Percentiles rank a stretch among this genome's conserved stretches.
These are phyloP conservation scores for Xyrichtys novacula DNA, from an alignment of 2,797 vertebrate species.

Conservation along the genomic window DNA sequence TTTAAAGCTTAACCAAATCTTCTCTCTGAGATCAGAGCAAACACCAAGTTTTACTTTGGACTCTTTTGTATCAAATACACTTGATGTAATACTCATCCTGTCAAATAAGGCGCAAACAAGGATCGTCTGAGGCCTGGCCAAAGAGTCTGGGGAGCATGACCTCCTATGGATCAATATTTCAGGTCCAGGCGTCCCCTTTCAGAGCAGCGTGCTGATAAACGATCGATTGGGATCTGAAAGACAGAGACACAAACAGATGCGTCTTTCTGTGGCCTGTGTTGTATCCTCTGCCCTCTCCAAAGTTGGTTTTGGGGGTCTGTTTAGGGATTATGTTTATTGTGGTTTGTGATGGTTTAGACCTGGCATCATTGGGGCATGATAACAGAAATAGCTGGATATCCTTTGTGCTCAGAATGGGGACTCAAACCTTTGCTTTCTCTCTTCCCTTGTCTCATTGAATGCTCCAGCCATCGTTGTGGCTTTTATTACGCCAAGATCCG, in stretches of 20 bases:
- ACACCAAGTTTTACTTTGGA: slow-evolving; percentile 50
- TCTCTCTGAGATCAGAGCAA: slow-evolving; percentile 15
- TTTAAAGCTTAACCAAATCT: slow-evolving; percentile 13
- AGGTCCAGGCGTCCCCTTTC: slow-evolving; percentile 81
- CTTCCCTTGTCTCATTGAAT: slow-evolving; percentile 8
- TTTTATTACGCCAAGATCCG: slow-evolving; percentile 37
- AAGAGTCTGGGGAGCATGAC: slow-evolving; percentile 71
- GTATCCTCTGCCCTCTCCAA: slow-evolving; percentile 47
- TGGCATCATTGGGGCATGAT: not conserved
- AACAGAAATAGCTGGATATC: not conserved
- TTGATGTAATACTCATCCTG: slow-evolving; percentile 47
- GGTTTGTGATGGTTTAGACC: slow-evolving; percentile 11
- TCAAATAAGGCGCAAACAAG: slow-evolving; percentile 77
- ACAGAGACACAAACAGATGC: slow-evolving; percentile 80
- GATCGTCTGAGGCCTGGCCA: slow-evolving; percentile 71
- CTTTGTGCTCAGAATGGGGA: not conserved
- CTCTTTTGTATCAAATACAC: slow-evolving; percentile 36
- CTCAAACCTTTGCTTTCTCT: not conserved
- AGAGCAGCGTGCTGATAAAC: slow-evolving; percentile 83
- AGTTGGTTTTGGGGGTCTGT: slow-evolving; percentile 41
- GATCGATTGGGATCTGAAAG: slow-evolving; percentile 81
- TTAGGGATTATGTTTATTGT: slow-evolving; percentile 13
- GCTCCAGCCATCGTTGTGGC: slow-evolving; percentile 17
- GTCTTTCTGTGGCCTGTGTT: slow-evolving; percentile 62
- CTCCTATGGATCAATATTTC: slow-evolving; percentile 75